A percentile compares a stretch with the other conserved stretches of the same genome.
Evolutionary conservation across 2,113 vertebrate genomes (phyloP).

Genomic region (Thermophis baileyi): DNA sequence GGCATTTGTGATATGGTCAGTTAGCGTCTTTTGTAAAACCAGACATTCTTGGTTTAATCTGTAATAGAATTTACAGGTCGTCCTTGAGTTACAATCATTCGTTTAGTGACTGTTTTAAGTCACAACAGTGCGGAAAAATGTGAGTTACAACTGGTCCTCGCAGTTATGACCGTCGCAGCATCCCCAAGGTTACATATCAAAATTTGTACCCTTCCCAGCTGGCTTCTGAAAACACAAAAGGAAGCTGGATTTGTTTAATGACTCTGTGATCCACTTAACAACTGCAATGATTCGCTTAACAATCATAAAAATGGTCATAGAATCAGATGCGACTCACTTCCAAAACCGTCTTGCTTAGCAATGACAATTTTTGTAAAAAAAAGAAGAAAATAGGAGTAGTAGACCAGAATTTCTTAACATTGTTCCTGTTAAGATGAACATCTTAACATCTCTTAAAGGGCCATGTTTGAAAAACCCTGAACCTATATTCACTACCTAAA

Average conservation of each 20-base stretch:
- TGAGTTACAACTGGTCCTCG: no score
- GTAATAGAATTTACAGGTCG: background rate
- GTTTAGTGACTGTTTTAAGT: background rate
- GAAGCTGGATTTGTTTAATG: background rate
- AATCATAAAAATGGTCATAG: background rate
- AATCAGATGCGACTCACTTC: background rate
- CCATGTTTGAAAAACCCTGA: background rate
- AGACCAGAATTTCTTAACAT: background rate
- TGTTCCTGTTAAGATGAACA: background rate
- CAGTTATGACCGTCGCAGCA: accelerated
- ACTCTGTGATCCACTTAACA: background rate
- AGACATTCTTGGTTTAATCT: background rate
- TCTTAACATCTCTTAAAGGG: background rate
- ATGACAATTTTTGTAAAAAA: background rate
- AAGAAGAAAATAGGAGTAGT: background rate
- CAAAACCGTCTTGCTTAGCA: background rate
- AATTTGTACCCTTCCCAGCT: background rate
- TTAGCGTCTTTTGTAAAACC: no score
- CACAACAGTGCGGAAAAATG: background rate
- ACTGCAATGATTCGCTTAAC: background rate
- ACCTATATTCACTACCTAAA: background rate
- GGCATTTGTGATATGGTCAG: no score
- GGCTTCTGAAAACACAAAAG: background rate
- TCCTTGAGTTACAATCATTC: background rate
- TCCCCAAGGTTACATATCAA: background rate